Conservation (phyloP, 37 sponge, comb jelly and placozoan species). For the Hormiphora californensis region DNA sequence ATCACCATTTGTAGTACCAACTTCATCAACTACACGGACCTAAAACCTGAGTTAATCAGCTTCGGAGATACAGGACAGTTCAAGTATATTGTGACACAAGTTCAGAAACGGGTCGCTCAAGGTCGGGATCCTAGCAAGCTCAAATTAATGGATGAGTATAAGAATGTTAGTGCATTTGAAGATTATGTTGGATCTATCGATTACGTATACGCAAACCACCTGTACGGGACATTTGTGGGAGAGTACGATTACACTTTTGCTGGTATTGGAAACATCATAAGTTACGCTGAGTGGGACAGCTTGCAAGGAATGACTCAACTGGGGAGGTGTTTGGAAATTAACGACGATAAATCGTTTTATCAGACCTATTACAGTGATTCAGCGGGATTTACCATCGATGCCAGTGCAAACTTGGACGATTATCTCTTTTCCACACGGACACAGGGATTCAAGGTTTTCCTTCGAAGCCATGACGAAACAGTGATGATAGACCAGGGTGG, state of each 20-base stretch:
- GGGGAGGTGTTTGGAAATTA: not conserved
- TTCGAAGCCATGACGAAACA: not conserved
- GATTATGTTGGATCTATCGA: not conserved
- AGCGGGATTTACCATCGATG: not conserved
- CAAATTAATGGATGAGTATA: too few relatives aligned
- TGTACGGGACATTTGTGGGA: not conserved
- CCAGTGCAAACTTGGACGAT: not conserved
- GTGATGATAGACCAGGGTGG: not conserved
- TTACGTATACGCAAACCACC: not conserved
- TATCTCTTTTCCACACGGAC: not conserved
- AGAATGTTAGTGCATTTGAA: too few relatives aligned
- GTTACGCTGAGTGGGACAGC: not conserved
- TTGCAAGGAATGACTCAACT: not conserved
- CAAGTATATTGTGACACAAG: too few relatives aligned
- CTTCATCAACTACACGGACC: not conserved
- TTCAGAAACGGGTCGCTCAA: too few relatives aligned
- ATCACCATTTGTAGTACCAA: not conserved
- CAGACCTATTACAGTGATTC: not conserved
- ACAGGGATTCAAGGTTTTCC: not conserved
- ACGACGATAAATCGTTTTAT: not conserved
- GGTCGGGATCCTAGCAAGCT: too few relatives aligned
- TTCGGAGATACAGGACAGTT: too few relatives aligned
- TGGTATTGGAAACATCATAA: not conserved
- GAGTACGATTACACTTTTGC: not conserved
- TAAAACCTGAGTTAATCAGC: not conserved